A percentile compares a stretch with the other conserved stretches of the same genome.
Evolutionary conservation across 2,797 vertebrate species (phyloP).

Genomic region (Poeciliopsis turneri): DNA sequence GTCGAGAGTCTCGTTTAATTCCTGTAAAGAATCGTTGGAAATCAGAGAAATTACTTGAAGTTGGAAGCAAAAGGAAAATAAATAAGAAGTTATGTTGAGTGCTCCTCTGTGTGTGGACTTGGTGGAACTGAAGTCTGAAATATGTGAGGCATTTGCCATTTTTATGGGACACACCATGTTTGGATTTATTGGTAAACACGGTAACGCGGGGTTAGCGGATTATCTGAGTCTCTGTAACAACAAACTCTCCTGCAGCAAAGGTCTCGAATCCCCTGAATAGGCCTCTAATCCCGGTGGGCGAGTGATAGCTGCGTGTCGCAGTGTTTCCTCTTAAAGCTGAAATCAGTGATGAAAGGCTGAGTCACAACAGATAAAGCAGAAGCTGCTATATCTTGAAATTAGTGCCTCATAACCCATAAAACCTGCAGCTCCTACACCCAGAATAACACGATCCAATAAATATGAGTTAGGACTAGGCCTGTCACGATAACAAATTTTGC

Average conservation of each 20-base stretch:
- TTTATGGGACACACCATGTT: conserved; percentile 5
- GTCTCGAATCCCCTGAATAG: neutral
- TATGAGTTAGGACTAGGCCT: neutral
- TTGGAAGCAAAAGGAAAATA: conserved; percentile 20
- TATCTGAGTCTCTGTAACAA: conserved; percentile 3
- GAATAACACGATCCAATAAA: neutral
- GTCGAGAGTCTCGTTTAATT: conserved; percentile 16
- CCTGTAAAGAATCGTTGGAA: conserved; percentile 18
- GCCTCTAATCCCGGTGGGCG: neutral
- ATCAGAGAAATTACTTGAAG: conserved; percentile 20
- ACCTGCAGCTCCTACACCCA: conserved; percentile 1
- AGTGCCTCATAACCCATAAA: conserved; percentile 1
- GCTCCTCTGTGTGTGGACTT: neutral
- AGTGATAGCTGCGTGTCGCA: neutral
- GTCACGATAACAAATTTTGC: too few species aligned
- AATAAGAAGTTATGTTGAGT: conserved; percentile 13
- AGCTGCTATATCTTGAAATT: conserved; percentile 9
- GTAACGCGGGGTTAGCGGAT: neutral
- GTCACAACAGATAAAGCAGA: conserved; percentile 4
- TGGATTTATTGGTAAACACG: neutral
- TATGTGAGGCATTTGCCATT: neutral
- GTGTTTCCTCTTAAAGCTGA: conserved; percentile 4
- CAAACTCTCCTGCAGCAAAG: conserved; percentile 9
- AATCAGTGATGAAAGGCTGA: conserved; percentile 9
- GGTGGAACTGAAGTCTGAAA: neutral